A percentile compares a stretch with the other conserved stretches of the same genome.
These are phyloP conservation scores for Takifugu rubripes DNA, from an alignment of 2,797 vertebrate species.

Conservation along the genomic window DNA sequence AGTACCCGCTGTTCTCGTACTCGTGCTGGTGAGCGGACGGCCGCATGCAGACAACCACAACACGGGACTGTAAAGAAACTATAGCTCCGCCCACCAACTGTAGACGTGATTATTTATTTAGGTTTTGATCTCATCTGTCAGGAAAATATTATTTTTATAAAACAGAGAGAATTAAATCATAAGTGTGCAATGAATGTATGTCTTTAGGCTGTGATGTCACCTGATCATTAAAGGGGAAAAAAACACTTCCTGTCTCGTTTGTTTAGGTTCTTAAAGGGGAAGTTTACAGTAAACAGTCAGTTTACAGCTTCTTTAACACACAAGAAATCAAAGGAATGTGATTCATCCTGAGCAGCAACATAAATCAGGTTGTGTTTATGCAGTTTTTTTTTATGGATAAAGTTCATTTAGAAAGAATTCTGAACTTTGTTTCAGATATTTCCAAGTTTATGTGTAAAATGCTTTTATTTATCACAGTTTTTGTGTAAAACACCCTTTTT, in stretches of 20 bases:
- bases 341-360: no score
- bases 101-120: conserved; percentile 76
- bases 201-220: conserved; percentile 57
- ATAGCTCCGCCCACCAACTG: conserved; percentile 15
- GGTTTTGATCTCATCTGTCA: conserved; percentile 51
- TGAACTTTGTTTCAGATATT: no score
- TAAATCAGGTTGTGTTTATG: no score
- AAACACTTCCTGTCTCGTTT: neutral
- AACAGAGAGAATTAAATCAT: conserved; percentile 26
- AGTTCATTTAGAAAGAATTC: no score
- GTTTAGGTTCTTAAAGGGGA: neutral
- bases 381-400: no score
- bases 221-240: conserved; percentile 51
- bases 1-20: conserved; percentile 88
- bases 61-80: neutral
- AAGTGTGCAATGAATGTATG: conserved; percentile 59
- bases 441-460: no score
- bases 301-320: no score
- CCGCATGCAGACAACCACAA: neutral
- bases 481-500: no score
- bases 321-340: no score
- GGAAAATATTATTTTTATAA: conserved; percentile 75
- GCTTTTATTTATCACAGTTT: no score
- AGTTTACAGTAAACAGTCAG: neutral
- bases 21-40: conserved; percentile 83